Conservation (phyloP, 2,888 invertebrate species). For the Andrena minutula region DNA sequence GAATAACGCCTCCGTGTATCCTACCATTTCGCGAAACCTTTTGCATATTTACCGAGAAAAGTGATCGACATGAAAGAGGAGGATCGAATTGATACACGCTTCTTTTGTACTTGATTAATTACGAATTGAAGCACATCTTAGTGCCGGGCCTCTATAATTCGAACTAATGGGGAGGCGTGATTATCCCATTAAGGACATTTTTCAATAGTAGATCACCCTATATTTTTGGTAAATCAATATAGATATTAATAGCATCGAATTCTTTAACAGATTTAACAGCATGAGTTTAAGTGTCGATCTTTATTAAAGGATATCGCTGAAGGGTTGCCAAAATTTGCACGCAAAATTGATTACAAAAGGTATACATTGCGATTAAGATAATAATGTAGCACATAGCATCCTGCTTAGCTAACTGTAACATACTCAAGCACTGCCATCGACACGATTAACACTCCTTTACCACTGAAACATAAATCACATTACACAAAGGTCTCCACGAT, state of each 20-base stretch:
- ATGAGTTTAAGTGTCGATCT: background rate
- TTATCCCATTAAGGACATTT: background rate
- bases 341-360: no score
- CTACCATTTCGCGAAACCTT: background rate
- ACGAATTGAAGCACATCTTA: background rate
- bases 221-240: background rate
- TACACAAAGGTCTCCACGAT: slow-evolving; percentile 24
- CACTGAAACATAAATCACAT: slow-evolving; percentile 32
- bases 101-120: background rate
- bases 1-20: slow-evolving; percentile 10
- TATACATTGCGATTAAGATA: no score
- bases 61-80: slow-evolving; percentile 4
- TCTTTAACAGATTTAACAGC: background rate
- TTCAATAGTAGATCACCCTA: background rate
- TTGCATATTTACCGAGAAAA: background rate
- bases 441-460: slow-evolving; percentile 3
- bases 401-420: slow-evolving; percentile 20
- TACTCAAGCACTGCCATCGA: slow-evolving; percentile 19
- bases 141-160: background rate
- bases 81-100: background rate
- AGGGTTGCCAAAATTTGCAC: no score
- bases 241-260: no score
- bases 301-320: no score
- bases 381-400: background rate
- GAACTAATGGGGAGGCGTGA: background rate